Conservation (phyloP, 1,140 invertebrate genomes). For the Conus ventricosus region DNA sequence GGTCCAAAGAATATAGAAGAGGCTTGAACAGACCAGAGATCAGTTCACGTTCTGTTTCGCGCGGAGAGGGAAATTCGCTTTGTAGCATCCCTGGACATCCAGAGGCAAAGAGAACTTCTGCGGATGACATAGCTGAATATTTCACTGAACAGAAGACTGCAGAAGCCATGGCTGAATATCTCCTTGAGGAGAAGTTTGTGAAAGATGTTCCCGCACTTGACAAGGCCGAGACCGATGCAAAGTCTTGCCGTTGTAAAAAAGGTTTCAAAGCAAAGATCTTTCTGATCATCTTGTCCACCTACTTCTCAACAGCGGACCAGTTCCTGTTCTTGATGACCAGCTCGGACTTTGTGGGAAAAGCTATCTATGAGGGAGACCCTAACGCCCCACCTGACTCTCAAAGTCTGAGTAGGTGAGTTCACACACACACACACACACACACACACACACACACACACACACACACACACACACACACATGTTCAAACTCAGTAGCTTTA, state of each 20-base stretch:
- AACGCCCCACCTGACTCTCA: background rate
- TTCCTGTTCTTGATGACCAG: slow-evolving; percentile 13
- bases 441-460: too few species aligned
- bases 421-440: too few species aligned
- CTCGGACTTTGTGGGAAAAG: slow-evolving; percentile 30
- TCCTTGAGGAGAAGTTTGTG: background rate
- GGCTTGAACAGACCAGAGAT: background rate
- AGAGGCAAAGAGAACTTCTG: background rate
- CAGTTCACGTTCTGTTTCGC: background rate
- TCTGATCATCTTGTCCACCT: background rate
- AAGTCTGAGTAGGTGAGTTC: background rate
- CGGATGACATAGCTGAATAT: background rate
- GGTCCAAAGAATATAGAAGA: background rate
- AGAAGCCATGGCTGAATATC: background rate
- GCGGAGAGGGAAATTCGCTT: background rate
- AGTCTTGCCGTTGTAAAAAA: background rate
- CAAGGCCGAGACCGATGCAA: background rate
- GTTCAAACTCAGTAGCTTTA: too few species aligned
- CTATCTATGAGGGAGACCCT: slow-evolving; percentile 14
- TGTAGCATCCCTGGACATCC: background rate
- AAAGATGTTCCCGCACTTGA: background rate
- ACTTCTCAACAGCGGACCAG: background rate
- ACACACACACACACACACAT: too few species aligned
- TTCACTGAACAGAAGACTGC: background rate
- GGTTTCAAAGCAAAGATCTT: background rate